Evolutionary conservation across 1,140 invertebrate species (phyloP).

Genomic region (Hylaeus anthracinus): DNA sequence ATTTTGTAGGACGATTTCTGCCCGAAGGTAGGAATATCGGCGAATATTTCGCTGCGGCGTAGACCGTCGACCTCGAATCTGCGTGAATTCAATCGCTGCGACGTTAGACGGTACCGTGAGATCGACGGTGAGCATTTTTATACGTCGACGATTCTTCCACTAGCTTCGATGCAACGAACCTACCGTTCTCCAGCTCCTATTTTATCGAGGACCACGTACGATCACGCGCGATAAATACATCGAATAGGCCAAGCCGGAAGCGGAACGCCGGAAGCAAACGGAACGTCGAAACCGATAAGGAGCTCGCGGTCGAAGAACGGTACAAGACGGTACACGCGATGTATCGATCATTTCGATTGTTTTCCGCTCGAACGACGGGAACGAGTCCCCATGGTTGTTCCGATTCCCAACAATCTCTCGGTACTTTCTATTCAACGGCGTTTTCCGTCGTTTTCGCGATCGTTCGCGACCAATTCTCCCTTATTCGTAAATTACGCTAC

Average conservation of each 20-base stretch:
- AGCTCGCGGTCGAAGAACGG: slow-evolving; percentile 68
- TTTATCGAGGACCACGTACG: neutral
- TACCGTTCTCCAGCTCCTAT: no score
- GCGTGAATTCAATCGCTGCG: neutral
- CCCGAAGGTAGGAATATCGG: slow-evolving; percentile 17
- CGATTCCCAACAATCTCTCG: slow-evolving; percentile 38
- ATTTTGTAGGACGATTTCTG: slow-evolving; percentile 48
- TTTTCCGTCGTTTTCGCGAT: slow-evolving; percentile 20
- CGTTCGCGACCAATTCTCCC: neutral
- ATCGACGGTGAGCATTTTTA: no score
- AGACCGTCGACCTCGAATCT: neutral
- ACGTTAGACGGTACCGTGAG: neutral
- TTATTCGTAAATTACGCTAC: no score
- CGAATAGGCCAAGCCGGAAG: slow-evolving; percentile 49
- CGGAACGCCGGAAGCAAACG: slow-evolving; percentile 61
- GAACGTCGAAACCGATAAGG: slow-evolving; percentile 68
- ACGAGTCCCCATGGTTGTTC: slow-evolving; percentile 37
- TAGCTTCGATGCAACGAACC: no score
- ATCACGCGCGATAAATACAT: slow-evolving; percentile 53
- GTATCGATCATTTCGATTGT: slow-evolving; percentile 64
- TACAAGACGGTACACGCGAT: slow-evolving; percentile 42
- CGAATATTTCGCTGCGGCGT: neutral
- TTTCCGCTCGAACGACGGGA: slow-evolving; percentile 54
- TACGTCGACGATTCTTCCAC: no score
- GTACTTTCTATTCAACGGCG: slow-evolving; percentile 20